A percentile compares a stretch with the other conserved stretches of the same genome.
phyloP scores from a whole-genome alignment of 1,140 invertebrate species.

The Ostrea denselamellosa region DNA sequence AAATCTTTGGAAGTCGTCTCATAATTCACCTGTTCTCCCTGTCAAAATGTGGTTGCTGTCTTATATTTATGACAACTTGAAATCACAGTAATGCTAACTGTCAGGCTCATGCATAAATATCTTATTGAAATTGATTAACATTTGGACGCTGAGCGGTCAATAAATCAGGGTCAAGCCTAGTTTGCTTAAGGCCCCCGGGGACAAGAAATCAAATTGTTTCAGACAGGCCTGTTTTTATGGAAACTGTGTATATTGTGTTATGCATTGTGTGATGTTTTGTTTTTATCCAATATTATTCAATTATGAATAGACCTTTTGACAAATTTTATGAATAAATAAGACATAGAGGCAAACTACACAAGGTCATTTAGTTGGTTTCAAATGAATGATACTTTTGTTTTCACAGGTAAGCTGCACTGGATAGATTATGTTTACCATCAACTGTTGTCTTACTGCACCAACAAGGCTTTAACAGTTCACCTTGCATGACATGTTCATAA shows the following conservation, averaged over 20 bases:
- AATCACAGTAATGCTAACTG: slow-evolving; percentile 28
- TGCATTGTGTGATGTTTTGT: neutral
- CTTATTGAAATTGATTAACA: slow-evolving; percentile 33
- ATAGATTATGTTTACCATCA: neutral
- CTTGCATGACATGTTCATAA: neutral
- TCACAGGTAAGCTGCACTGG: slow-evolving; percentile 36
- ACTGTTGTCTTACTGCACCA: neutral
- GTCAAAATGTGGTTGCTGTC: slow-evolving; percentile 24
- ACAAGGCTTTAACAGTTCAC: neutral
- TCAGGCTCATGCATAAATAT: neutral
- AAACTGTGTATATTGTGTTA: neutral
- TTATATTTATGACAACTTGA: slow-evolving; percentile 27
- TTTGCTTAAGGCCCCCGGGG: neutral
- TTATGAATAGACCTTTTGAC: neutral
- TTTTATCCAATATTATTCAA: neutral
- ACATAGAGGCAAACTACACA: neutral
- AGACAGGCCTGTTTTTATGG: neutral
- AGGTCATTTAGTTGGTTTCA: neutral
- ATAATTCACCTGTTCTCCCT: slow-evolving; percentile 21
- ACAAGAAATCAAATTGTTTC: slow-evolving; percentile 2
- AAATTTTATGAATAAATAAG: neutral
- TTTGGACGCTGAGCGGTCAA: slow-evolving; percentile 27
- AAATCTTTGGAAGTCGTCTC: slow-evolving; percentile 6
- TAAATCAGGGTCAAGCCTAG: neutral
- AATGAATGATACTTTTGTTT: neutral